Base-by-base conservation (phyloP, 2,797 vertebrate species). In the Sphenodon punctatus region DNA sequence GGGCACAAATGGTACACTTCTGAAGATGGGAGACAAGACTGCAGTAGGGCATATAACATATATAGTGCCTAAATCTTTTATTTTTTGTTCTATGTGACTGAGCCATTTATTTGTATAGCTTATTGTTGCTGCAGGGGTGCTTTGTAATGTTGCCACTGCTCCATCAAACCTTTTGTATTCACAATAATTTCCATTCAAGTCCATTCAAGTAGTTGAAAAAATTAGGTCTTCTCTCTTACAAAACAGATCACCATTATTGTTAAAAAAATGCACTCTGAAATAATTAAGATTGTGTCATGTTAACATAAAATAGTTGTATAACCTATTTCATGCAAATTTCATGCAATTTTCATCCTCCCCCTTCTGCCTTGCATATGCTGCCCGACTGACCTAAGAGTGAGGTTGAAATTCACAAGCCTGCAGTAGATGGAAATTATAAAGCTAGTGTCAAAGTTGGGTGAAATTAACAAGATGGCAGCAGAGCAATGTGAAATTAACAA, bases 201-300 rank as follows among this genome's bases (percentile, higher is more conserved):
- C 78, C 83, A 87, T 83, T 87, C 83, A 93, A 88, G 67, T 63
- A 38, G 55, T 86, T 71, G 53, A 91, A 94, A 95, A 91, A 75
- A 84, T 89, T 93, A 93, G 92, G 68, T 82, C 56, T 89, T 94
- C 93, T 94, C 83, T 86, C 88, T 92, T 84, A 94, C 90, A 88
- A 95, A 95, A 82, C 45, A 82, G 60, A 79, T 90, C 71, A 60
- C 71, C 78, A 78, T 65, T 85, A 75, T 82, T 87, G 85, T n/a
- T 5, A 78, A 90, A 85, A 87, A 88, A 81, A n/a, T 53, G 67
- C 71, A 67, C 73, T 89, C 84, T 86, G 89, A 91, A 94, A 92
- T 89, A 92, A 92, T 88, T 90, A 86, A 92, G 89, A 92, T 83
- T 91, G 82, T n/a, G n/a, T n/a, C n/a, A n/a, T n/a, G n/a, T n/a